Percentiles rank a stretch among this genome's conserved stretches.
Evolutionary conservation across 2,113 vertebrate species (phyloP).

Genomic region (Oncorhynchus clarkii): DNA sequence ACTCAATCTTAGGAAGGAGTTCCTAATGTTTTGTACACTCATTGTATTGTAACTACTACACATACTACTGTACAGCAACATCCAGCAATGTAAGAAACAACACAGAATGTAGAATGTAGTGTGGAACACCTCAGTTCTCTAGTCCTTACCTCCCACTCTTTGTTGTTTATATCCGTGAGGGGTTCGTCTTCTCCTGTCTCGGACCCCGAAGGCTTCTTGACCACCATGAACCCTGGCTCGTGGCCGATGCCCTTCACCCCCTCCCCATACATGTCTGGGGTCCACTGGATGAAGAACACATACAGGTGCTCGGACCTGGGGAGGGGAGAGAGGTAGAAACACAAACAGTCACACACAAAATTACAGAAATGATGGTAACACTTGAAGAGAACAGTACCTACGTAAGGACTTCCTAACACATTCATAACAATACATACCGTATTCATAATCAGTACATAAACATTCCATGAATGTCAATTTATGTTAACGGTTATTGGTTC

Average conservation of each 20-base stretch:
- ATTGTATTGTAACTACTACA: too few relatives aligned
- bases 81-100: constrained; percentile 1
- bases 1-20: too few relatives aligned
- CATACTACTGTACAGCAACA: constrained; percentile 13
- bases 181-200: constrained; percentile 77
- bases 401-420: too few relatives aligned
- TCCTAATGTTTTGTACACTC: too few relatives aligned
- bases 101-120: constrained; percentile 24
- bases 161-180: constrained; percentile 77
- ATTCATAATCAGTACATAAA: too few relatives aligned
- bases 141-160: constrained; percentile 94
- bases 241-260: constrained; percentile 82
- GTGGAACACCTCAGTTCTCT: constrained; percentile 2
- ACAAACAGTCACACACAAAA: not conserved
- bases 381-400: not conserved
- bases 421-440: too few relatives aligned
- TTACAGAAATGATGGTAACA: not conserved
- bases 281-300: constrained; percentile 98
- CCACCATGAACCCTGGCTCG: constrained; percentile 93
- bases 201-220: constrained; percentile 87
- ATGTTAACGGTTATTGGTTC: too few relatives aligned
- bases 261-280: constrained; percentile 91
- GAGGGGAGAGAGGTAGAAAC: not conserved
- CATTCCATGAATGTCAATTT: too few relatives aligned
- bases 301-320: constrained; percentile 95